Percentiles rank a stretch among this genome's conserved stretches.
Conservation (phyloP, 2,888 invertebrate species). For the Sphaerophoria rueppellii region DNA sequence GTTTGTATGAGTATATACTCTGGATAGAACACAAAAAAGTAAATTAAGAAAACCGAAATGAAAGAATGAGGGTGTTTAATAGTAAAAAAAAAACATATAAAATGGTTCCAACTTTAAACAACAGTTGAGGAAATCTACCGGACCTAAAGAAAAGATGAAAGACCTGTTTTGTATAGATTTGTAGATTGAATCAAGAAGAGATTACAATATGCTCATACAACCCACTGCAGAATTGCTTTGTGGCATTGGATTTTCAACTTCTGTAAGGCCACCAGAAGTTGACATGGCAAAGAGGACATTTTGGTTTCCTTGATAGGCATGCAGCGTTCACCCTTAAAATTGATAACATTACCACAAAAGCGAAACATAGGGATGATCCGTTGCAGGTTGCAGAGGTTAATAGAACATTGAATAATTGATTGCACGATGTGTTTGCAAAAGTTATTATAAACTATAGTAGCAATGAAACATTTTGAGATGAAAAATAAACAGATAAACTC, state of each 20-base stretch:
- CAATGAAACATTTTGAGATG: constrained; percentile 11
- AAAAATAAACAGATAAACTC: background rate
- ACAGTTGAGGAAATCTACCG: constrained; percentile 14
- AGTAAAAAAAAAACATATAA: constrained; percentile 20
- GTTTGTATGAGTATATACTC: background rate
- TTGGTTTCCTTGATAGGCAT: constrained; percentile 33
- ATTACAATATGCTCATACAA: constrained; percentile 56
- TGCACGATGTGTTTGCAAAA: constrained; percentile 39
- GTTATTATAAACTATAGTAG: constrained; percentile 13
- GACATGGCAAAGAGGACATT: constrained; percentile 35
- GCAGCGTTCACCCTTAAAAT: constrained; percentile 33
- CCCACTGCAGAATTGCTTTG: background rate
- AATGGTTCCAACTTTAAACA: constrained; percentile 22
- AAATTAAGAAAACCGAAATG: background rate
- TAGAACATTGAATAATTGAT: background rate
- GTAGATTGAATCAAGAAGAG: constrained; percentile 48
- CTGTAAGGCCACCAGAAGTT: constrained; percentile 43
- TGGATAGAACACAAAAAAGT: constrained; percentile 18
- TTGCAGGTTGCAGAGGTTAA: background rate
- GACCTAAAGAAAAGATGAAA: constrained; percentile 47
- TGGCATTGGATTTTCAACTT: background rate
- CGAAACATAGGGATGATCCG: constrained; percentile 27
- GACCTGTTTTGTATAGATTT: constrained; percentile 37
- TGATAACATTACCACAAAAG: constrained; percentile 41
- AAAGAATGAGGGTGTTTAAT: constrained; percentile 23